Evolutionary conservation across 1,140 invertebrate genomes (phyloP), one percentile per base, ranked within the genome.

Genomic region (Drosophila murphyi): DNA sequence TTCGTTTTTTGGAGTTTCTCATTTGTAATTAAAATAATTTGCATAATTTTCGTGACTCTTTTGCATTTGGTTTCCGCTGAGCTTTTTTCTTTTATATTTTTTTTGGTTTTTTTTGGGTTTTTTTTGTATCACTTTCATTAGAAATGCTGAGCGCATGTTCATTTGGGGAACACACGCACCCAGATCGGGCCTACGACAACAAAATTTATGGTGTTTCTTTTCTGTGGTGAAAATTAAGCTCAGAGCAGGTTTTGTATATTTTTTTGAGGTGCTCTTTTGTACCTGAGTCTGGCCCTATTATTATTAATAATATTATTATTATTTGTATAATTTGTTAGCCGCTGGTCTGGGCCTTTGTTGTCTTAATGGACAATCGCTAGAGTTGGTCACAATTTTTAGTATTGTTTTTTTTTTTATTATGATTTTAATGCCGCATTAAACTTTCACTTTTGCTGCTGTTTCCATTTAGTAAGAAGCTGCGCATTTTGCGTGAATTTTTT

Each of bases 21-120:
- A 75, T 89, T 89, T 83, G 82, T 80, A 90, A 90, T 90, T 87
- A 90, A 90, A 87, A 83, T 88, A 90, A 90, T 90, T 90, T 90
- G 87, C 87, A 90, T 90, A 90, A 90, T 81, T 90, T 90, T 87
- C 62, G 87, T 83, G 78, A 63, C 50, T 74, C 54, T 78, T 72
- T 56, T 37, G 74, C 65, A 48, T 71, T 72, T 39, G 39, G 62
- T 76, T 72, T 74, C 64, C 62, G 70, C 51, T 65, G 32, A 28
- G 55, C 29, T 45, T 57, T n/a, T 59, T 55, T 55, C 28, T 28
- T 55, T 29, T 35, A 12, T 35, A 61, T 29, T 7, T 56, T n/a
- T 45, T 20, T 51, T 12, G 0, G 12, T 56, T 47, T 6, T 37
- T 8, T 12, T 54, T 12, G 7, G 39, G 28, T 41, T 45, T 50